Evolutionary conservation across 2,113 vertebrate genomes (phyloP), one percentile per base, ranked within the genome.

Genomic region (Lycaon pictus): DNA sequence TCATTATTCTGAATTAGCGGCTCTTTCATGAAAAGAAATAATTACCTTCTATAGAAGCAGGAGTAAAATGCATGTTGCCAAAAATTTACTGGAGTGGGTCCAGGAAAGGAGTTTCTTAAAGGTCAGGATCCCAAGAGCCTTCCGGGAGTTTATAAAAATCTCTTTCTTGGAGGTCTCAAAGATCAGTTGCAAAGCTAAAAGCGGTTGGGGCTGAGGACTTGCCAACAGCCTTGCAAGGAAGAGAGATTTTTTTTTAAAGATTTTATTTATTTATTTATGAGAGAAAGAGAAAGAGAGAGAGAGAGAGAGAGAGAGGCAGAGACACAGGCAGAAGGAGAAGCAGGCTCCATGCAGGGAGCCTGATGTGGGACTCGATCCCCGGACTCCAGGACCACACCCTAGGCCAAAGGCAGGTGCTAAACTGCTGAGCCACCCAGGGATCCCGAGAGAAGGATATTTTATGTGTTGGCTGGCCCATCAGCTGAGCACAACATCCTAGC

Each of bases 21-120:
- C 80, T 93, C 82, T 93, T 95, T 90, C 63, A 71, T 71, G 37
- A 97, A 96, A 88, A 80, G 65, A 96, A 94, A 93, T 91, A 97
- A 97, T 96, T 96, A 91, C 62, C 60, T 97, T 90, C 85, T 79
- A 29, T 48, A 53, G 32, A 96, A 95, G 91, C 81, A 60, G 23
- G 27, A 88, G 37, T 93, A 95, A 90, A 95, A 96, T 23, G n/a
- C 2, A 43, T 23, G 51, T 29, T 96, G 92, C 85, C 89, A 94
- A 95, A 85, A 93, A 77, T 69, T 74, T 55, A 85, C 48, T 58
- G 72, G 95, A 91, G 80, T 86, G 62, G 37, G 63, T 88, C 95
- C 94, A 98, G 69, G 55, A 96, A 81, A 86, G 48, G 72, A 83
- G 89, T 74, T 92, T 72, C 51, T 77, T 93, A 94, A 96, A 96